Base-by-base conservation (phyloP, 2,888 invertebrate species). In the Dioctria linearis region DNA sequence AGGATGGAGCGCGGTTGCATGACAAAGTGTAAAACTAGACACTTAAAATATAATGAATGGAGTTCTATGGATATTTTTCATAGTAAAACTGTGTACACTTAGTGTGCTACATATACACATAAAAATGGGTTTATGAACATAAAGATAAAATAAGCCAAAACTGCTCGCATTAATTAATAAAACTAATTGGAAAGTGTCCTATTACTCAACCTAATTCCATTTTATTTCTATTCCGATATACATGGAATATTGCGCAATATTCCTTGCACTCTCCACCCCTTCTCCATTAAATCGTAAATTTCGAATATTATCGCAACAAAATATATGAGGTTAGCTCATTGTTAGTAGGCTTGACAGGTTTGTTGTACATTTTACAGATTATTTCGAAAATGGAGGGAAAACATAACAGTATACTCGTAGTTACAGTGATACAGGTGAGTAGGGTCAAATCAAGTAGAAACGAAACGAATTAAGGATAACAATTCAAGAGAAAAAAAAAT, bases 381-480 rank as follows among this genome's bases (percentile, higher is more conserved):
- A 54, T 71, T 40, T 51, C 39, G 8, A 65, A 6, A 8, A 51
- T 13, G 49, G 43, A 25, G 25, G 25, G 25, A 25, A 25, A 25
- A 25, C 25, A 25, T 25, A 25, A 25, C 25, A 25, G 25, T 25
- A 25, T 42, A n/a, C n/a, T n/a, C n/a, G n/a, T n/a, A 43, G 59
- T 43, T 9, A 75, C 59, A 59, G 59, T 25, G 25, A 40, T 43
- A 75, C 61, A 59, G 75, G 75, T 75, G 46, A 75, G 59, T 59
- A 75, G 75, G 75, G 75, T 75, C 57, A 59, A 59, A 42, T 59
- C 61, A 25, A 25, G 39, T 75, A 42, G 75, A 43, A 11, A 43
- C 59, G 43, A 11, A 61, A n/a, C 49, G 39, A 57, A n/a, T 39
- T 54, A 43, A 54, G 37, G 57, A 57, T 54, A 51, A 11, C 61